phyloP scores from a whole-genome alignment of 2,797 vertebrate species.

The Parauchenoglanis ngamensis region DNA sequence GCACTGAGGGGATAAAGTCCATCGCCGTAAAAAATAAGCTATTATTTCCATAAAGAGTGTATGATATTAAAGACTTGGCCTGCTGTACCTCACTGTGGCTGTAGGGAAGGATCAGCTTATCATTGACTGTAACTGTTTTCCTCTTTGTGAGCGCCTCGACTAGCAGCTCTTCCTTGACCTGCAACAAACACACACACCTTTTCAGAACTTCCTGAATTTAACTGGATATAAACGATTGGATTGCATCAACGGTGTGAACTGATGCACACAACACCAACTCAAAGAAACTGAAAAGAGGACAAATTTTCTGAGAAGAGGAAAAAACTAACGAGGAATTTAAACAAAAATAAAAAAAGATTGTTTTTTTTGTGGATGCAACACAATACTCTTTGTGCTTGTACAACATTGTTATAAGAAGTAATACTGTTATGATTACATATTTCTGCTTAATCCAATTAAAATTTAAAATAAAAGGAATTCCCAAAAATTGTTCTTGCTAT shows the following conservation, averaged over 20 bases:
- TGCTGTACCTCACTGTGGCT: slow-evolving; percentile 85
- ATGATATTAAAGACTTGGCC: neutral
- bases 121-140: slow-evolving; percentile 96
- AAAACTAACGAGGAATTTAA: neutral
- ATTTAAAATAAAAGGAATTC: neutral
- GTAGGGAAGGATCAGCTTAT: slow-evolving; percentile 96
- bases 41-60: neutral
- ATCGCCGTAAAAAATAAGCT: neutral
- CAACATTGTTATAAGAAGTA: neutral
- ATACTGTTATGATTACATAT: neutral
- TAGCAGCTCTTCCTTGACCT: slow-evolving; percentile 94
- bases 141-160: slow-evolving; percentile 97
- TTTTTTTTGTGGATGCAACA: too few species aligned
- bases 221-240: neutral
- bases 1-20: neutral
- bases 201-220: neutral
- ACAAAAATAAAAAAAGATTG: neutral
- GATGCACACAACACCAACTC: neutral
- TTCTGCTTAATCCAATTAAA: neutral
- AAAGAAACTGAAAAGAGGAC: neutral
- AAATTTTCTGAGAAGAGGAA: neutral
- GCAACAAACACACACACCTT: slow-evolving; percentile 21
- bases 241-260: neutral
- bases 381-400: neutral
- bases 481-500: neutral